phyloP scores from a whole-genome alignment of 2,888 invertebrate genomes.

The Lymantria dispar region DNA sequence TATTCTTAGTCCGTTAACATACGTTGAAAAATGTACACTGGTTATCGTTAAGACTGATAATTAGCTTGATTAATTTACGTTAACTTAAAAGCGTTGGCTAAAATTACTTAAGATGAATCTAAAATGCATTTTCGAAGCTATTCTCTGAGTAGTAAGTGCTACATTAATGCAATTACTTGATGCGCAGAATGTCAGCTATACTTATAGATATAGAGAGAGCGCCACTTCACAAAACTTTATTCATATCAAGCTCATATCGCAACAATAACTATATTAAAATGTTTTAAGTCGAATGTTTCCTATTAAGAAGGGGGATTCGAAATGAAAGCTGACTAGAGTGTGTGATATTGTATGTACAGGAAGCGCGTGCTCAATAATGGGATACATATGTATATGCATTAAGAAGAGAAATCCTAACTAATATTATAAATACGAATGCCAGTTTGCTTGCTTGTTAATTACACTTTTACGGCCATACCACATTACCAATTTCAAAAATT shows the following conservation, averaged over 20 bases:
- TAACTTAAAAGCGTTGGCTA: not conserved
- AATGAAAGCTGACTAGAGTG: too few relatives aligned
- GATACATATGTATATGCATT: too few relatives aligned
- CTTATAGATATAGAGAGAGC: slow-evolving; percentile 21
- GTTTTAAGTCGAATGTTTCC: not conserved
- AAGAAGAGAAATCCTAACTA: too few relatives aligned
- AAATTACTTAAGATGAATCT: slow-evolving; percentile 20
- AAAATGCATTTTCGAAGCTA: slow-evolving; percentile 9
- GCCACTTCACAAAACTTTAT: slow-evolving; percentile 31
- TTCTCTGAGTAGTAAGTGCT: slow-evolving; percentile 6
- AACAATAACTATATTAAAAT: slow-evolving; percentile 11
- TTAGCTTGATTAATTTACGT: not conserved
- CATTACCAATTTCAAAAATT: too few relatives aligned
- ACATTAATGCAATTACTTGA: slow-evolving; percentile 26
- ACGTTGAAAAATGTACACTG: too few relatives aligned
- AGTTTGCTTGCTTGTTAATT: too few relatives aligned
- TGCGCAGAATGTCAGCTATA: slow-evolving; percentile 14
- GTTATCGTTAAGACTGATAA: not conserved
- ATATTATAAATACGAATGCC: too few relatives aligned
- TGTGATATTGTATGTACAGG: too few relatives aligned
- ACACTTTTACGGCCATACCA: too few relatives aligned
- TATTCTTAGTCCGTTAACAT: too few relatives aligned
- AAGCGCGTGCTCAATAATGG: too few relatives aligned
- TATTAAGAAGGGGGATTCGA: too few relatives aligned
- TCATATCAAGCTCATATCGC: slow-evolving; percentile 40